Evolutionary conservation across 2,797 vertebrate genomes (phyloP).

Genomic region (Centroberyx gerrardi): DNA sequence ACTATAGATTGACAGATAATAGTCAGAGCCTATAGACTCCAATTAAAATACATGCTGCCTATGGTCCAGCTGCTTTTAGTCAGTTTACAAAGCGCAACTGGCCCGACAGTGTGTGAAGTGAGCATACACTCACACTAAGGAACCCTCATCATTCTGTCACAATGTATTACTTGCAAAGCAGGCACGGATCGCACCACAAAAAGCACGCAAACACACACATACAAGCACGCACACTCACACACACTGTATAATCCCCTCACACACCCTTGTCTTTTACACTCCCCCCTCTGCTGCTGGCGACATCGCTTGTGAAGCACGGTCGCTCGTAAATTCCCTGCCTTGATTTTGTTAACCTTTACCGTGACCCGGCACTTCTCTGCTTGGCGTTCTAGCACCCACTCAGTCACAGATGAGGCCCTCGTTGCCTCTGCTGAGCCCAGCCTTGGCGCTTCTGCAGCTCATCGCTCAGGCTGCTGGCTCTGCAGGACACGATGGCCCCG

Average conservation of each 20-base stretch:
- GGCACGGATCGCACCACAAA: constrained; percentile 58
- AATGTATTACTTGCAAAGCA: constrained; percentile 68
- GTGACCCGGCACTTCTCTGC: constrained; percentile 80
- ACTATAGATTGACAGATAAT: constrained; percentile 18
- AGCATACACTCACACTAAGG: constrained; percentile 61
- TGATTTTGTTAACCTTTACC: constrained; percentile 85
- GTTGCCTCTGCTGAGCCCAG: constrained; percentile 54
- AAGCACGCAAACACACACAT: constrained; percentile 59
- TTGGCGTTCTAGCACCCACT: constrained; percentile 80
- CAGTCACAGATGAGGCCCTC: constrained; percentile 77
- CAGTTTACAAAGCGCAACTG: constrained; percentile 42
- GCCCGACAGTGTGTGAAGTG: constrained; percentile 58
- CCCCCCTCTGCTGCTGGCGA: constrained; percentile 57
- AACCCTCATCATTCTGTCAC: constrained; percentile 71
- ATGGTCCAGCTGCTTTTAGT: constrained; percentile 47
- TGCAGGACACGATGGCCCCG: not conserved
- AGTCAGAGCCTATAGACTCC: not conserved
- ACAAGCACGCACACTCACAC: constrained; percentile 49
- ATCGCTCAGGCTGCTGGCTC: constrained; percentile 71
- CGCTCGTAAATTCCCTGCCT: constrained; percentile 84
- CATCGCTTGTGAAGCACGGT: constrained; percentile 72
- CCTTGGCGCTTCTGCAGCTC: constrained; percentile 69
- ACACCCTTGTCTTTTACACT: constrained; percentile 74
- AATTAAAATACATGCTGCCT: constrained; percentile 15
- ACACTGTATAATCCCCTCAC: constrained; percentile 72